These are phyloP conservation scores for Mesocentrotus franciscanus DNA, from an alignment of 53 echinoderm and acorn worm species.

Conservation along the genomic window DNA sequence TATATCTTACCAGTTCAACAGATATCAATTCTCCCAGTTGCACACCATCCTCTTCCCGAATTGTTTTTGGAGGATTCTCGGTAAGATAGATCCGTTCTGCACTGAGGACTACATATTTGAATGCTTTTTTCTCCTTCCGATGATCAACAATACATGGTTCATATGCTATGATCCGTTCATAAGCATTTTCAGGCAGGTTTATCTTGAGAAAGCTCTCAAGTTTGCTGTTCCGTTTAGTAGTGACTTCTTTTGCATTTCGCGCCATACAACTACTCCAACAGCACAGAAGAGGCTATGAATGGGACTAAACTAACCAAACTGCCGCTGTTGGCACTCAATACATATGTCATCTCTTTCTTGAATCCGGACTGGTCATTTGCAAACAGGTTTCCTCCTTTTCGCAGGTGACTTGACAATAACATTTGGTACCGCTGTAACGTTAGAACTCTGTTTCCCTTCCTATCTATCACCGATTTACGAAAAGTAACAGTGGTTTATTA, in stretches of 20 bases:
- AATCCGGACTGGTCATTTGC: neutral
- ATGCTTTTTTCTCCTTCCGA: constrained; percentile 84
- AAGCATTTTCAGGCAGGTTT: constrained; percentile 80
- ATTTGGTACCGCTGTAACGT: neutral
- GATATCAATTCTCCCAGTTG: constrained; percentile 81
- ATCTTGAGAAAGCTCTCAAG: constrained; percentile 91
- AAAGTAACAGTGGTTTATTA: neutral
- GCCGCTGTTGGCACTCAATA: neutral
- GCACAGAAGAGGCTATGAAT: neutral
- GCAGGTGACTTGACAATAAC: neutral
- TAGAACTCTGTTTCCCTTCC: neutral
- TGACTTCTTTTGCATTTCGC: constrained; percentile 77
- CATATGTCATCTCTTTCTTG: neutral
- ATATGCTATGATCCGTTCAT: constrained; percentile 85
- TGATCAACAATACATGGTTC: constrained; percentile 92
- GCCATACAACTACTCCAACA: constrained; percentile 75
- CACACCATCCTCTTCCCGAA: constrained; percentile 83
- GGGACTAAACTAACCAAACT: constrained; percentile 13
- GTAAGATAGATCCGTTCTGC: constrained; percentile 86
- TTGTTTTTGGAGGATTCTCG: constrained; percentile 91
- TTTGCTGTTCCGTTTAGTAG: constrained; percentile 84
- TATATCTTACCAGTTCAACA: constrained; percentile 80
- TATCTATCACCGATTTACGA: neutral
- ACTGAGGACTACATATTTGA: constrained; percentile 83
- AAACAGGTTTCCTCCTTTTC: neutral